Evolutionary conservation across 2,797 vertebrate species (phyloP).

Genomic region (Valencia hispanica): DNA sequence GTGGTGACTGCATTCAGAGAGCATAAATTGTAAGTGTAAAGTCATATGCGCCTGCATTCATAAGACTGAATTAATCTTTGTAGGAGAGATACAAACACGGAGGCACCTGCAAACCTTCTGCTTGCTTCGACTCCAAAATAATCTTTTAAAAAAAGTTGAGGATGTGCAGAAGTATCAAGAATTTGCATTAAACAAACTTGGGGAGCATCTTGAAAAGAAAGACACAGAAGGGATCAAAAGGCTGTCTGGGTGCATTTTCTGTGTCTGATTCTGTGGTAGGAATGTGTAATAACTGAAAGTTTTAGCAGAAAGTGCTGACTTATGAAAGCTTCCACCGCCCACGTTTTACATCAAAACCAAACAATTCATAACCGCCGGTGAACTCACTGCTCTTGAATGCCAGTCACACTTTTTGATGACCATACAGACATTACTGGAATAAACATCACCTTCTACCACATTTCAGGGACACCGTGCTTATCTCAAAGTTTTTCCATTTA

Average conservation of each 20-base stretch:
- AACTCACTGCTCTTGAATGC: neutral
- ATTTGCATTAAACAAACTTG: neutral
- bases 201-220: neutral
- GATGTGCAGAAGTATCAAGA: neutral
- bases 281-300: conserved; percentile 15
- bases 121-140: conserved; percentile 2
- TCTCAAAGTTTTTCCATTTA: neutral
- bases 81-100: conserved; percentile 11
- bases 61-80: conserved; percentile 26
- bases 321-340: conserved; percentile 26
- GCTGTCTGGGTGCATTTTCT: neutral
- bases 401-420: conserved; percentile 8
- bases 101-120: conserved; percentile 1
- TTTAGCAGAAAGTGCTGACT: conserved; percentile 30
- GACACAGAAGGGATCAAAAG: neutral
- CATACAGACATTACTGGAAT: conserved; percentile 27
- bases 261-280: neutral
- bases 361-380: conserved; percentile 4
- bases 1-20: neutral
- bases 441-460: neutral
- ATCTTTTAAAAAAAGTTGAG: neutral
- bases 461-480: neutral
- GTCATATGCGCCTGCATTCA: conserved; percentile 28
- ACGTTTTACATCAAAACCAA: conserved; percentile 6
- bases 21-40: conserved; percentile 12